Evolutionary conservation across 23 tunicate species (phyloP), one percentile per base, ranked within the genome.

Genomic region (Diplosoma virens): DNA sequence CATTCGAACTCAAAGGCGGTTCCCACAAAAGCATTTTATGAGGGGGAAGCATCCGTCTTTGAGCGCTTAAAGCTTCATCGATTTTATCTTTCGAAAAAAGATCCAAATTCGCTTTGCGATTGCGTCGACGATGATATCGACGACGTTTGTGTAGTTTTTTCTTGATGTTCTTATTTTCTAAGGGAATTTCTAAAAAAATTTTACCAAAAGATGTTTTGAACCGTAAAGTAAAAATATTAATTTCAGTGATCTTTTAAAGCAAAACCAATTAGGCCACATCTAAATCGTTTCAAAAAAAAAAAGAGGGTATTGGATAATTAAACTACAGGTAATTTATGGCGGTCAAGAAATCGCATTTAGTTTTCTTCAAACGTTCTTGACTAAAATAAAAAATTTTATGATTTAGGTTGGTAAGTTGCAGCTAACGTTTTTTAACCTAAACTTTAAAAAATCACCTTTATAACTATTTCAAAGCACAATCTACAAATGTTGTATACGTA

Each of bases 1-100:
- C 52, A 0, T 47, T 6, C 4, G 14, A 1, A 2, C 31, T 31
- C 23, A 11, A 18, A 1, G 79, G 35, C 23, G 59, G 65, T 24
- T 32, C 79, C 59, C 59, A 48, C 28, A n/a, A 65, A 69, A 76
- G 37, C 66, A 76, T 60, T 59, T 76, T 56, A 58, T 76, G 81
- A 1, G 81, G 81, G 9, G 68, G 81, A 59, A 76, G 36, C 22
- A 37, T 55, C 14, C 47, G 41, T 59, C 53, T 30, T 4, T 54
- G 53, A n/a, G 55, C 1, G 26, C n/a, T 0, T 21, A 1, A 7
- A 32, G 25, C 47, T 32, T 20, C 36, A 17, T 34, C 52, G 30
- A 23, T 22, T 22, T 24, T 31, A n/a, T 6, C 23, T 67, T 36
- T 52, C 9, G 24, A 14, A 16, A 14, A 7, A 35, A 34, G 17